Percentiles rank a stretch among this genome's conserved stretches.
Evolutionary conservation across 2,888 invertebrate genomes (phyloP).

Genomic region (Matsumyia berberina): DNA sequence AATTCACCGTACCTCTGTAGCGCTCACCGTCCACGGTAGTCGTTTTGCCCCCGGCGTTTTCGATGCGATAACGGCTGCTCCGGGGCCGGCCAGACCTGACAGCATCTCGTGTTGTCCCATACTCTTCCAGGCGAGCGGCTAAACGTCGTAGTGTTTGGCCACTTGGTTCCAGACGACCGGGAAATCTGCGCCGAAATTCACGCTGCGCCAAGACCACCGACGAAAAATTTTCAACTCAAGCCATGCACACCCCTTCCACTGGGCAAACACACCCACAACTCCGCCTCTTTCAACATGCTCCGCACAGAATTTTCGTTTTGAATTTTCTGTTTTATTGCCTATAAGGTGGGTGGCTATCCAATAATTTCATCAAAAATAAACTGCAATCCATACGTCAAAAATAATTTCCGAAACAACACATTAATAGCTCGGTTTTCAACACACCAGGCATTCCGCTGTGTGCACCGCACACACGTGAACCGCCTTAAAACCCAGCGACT

Average conservation of each 20-base stretch:
- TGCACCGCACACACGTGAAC: not conserved
- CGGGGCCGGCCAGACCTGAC: too few relatives aligned
- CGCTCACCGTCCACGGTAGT: too few relatives aligned
- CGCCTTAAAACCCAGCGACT: not conserved
- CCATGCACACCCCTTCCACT: not conserved
- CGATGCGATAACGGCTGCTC: too few relatives aligned
- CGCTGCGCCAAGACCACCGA: too few relatives aligned
- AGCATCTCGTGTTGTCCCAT: too few relatives aligned
- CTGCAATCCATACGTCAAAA: conserved; percentile 45
- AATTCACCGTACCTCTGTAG: too few relatives aligned
- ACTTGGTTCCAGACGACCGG: too few relatives aligned
- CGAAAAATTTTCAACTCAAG: conserved; percentile 5
- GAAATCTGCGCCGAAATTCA: too few relatives aligned
- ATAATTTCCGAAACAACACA: conserved; percentile 1
- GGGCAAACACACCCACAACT: conserved; percentile 15
- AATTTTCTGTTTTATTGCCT: conserved; percentile 19
- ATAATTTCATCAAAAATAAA: conserved; percentile 42
- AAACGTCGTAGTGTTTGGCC: too few relatives aligned
- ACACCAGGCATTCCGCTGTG: conserved; percentile 7
- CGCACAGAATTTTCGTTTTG: conserved; percentile 8
- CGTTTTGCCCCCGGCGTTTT: too few relatives aligned
- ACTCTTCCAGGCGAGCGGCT: too few relatives aligned
- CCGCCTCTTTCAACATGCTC: conserved; percentile 35
- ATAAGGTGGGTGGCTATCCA: conserved; percentile 10
- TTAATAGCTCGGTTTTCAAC: conserved; percentile 34